Evolutionary conservation across 2,888 invertebrate species (phyloP).

Genomic region (Allacma fusca): DNA sequence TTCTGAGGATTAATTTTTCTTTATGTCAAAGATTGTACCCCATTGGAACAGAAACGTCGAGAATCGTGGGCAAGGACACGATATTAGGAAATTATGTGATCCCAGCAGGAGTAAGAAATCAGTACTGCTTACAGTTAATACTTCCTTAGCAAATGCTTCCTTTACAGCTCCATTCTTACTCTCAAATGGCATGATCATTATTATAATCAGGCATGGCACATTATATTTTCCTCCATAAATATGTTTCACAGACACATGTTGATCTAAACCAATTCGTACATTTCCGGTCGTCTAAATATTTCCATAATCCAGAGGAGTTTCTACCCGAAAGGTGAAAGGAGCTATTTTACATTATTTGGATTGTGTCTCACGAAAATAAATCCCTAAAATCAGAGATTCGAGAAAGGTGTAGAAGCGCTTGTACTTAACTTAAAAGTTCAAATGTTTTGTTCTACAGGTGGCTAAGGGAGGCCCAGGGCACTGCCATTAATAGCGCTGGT

Average conservation of each 20-base stretch:
- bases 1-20: no score
- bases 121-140: no score
- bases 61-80: slow-evolving; percentile 67
- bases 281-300: slow-evolving; percentile 63
- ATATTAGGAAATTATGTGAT: slow-evolving; percentile 71
- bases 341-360: slow-evolving; percentile 61
- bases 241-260: slow-evolving; percentile 65
- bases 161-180: no score
- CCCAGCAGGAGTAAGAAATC: slow-evolving; percentile 62
- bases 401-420: no score
- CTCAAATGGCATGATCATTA: no score
- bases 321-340: slow-evolving; percentile 63
- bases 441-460: slow-evolving; percentile 62
- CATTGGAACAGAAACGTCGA: slow-evolving; percentile 63
- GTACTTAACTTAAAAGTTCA: no score
- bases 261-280: slow-evolving; percentile 65
- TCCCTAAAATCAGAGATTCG: no score
- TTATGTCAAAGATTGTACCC: slow-evolving; percentile 62
- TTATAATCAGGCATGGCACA: no score
- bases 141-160: no score
- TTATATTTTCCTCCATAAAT: no score
- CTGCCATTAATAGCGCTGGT: slow-evolving; percentile 54
- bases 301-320: slow-evolving; percentile 64
- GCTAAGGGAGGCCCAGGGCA: slow-evolving; percentile 63
- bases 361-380: neutral